Conservation (phyloP, 2,113 vertebrate genomes). For the Takifugu bimaculatus region DNA sequence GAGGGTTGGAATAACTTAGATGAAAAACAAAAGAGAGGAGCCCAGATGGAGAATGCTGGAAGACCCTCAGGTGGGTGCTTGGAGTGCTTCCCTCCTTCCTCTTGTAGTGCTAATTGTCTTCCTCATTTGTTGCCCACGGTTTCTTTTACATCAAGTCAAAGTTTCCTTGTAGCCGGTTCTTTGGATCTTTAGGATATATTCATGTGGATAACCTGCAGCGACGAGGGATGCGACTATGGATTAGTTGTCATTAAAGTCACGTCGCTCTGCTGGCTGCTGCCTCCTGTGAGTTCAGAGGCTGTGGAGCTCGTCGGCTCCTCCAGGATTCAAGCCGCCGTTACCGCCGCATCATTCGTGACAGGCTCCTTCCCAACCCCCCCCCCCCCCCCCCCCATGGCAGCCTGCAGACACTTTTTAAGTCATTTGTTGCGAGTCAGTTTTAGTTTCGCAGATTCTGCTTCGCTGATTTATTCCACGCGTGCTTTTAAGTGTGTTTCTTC, state of each 20-base stretch:
- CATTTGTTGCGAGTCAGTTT: conserved; percentile 50
- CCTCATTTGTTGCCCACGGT: conserved; percentile 1
- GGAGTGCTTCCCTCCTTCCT: conserved; percentile 20
- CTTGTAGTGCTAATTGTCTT: conserved; percentile 11
- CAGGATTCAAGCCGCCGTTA: conserved; percentile 45
- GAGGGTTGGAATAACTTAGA: conserved; percentile 45
- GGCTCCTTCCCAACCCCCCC: conserved; percentile 46
- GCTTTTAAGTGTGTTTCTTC: conserved; percentile 8
- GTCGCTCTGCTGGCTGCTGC: conserved; percentile 61
- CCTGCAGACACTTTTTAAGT: conserved; percentile 51
- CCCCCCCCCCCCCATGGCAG: conserved; percentile 26
- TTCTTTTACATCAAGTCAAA: conserved; percentile 8
- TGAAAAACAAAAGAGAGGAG: conserved; percentile 32
- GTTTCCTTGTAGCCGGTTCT: conserved; percentile 15
- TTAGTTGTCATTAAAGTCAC: conserved; percentile 63
- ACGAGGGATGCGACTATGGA: conserved; percentile 27
- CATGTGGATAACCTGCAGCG: conserved; percentile 31
- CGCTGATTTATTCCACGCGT: conserved; percentile 16
- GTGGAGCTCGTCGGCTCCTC: conserved; percentile 45
- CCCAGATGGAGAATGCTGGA: conserved; percentile 53
- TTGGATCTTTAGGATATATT: conserved; percentile 25
- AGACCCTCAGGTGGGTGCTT: conserved; percentile 64
- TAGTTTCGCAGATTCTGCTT: conserved; percentile 26
- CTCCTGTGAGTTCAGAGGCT: conserved; percentile 65
- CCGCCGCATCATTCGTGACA: conserved; percentile 29